phyloP scores from a whole-genome alignment of 1,140 invertebrate genomes.

The Dolichoris vasculosae region DNA sequence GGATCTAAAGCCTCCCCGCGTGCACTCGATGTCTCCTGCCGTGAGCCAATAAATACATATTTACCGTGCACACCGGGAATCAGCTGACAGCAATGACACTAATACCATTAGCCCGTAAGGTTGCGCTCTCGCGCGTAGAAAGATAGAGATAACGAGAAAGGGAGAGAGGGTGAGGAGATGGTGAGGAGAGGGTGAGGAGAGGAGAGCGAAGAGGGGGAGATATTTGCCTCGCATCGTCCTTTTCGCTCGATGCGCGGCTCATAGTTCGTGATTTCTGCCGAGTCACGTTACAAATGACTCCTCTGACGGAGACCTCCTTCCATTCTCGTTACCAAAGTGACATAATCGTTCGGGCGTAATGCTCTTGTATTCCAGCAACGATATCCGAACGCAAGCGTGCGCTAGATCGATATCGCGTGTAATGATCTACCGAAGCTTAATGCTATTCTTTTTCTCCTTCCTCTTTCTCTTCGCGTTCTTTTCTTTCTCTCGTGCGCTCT shows the following conservation, averaged over 20 bases:
- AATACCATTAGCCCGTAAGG: conserved; percentile 63
- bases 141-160: conserved; percentile 17
- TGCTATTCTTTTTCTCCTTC: conserved; percentile 20
- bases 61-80: conserved; percentile 61
- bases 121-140: conserved; percentile 5
- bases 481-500: not conserved
- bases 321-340: conserved; percentile 69
- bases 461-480: not conserved
- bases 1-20: not conserved
- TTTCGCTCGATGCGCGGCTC: conserved; percentile 41
- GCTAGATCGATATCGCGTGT: conserved; percentile 57
- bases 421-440: conserved; percentile 59
- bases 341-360: conserved; percentile 66
- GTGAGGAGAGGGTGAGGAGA: not conserved
- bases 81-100: conserved; percentile 65
- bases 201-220: not conserved
- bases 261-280: conserved; percentile 67
- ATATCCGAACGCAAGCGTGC: conserved; percentile 24
- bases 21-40: conserved; percentile 39
- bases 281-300: conserved; percentile 72
- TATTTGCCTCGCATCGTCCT: conserved; percentile 34
- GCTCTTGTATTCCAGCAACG: conserved; percentile 48
- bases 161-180: not conserved
- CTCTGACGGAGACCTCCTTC: conserved; percentile 58
- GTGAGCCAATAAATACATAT: conserved; percentile 69